Evolutionary conservation across 2,113 vertebrate genomes (phyloP).

Genomic region (Labrus mixtus): DNA sequence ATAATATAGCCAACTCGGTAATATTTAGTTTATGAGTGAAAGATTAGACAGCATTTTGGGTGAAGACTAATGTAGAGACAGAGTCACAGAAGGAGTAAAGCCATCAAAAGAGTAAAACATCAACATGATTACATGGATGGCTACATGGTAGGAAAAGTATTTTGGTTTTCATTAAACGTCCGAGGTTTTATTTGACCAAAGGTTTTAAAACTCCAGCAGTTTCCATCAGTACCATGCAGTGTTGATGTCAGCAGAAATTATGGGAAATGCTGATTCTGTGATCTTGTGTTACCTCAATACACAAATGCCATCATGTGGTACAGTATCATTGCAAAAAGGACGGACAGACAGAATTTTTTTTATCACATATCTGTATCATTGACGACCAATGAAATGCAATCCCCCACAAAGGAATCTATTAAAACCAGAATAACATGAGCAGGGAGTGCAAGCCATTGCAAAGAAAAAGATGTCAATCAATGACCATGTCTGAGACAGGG

Average conservation of each 20-base stretch:
- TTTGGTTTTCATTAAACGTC: not conserved
- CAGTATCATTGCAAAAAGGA: not conserved
- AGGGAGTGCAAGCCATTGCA: not conserved
- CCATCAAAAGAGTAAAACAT: not conserved
- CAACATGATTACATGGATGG: not conserved
- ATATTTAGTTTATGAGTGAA: not conserved
- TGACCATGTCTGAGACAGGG: too few species aligned
- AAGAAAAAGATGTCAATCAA: not conserved
- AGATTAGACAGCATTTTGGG: not conserved
- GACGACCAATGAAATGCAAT: not conserved
- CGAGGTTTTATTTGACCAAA: not conserved
- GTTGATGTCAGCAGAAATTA: slow-evolving; percentile 30
- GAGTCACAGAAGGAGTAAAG: not conserved
- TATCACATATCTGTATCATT: not conserved
- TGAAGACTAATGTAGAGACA: not conserved
- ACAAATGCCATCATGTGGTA: not conserved
- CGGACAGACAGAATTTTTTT: slow-evolving; percentile 2
- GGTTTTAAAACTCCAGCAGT: slow-evolving; percentile 5
- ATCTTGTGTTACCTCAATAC: not conserved
- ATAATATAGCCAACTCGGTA: not conserved
- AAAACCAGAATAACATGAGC: not conserved
- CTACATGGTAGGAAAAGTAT: not conserved
- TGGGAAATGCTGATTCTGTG: slow-evolving; percentile 19
- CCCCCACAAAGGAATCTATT: not conserved
- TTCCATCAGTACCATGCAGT: slow-evolving; percentile 4